These are phyloP conservation scores for Oligia strigilis DNA, from an alignment of 2,888 invertebrate species.

Conservation along the genomic window DNA sequence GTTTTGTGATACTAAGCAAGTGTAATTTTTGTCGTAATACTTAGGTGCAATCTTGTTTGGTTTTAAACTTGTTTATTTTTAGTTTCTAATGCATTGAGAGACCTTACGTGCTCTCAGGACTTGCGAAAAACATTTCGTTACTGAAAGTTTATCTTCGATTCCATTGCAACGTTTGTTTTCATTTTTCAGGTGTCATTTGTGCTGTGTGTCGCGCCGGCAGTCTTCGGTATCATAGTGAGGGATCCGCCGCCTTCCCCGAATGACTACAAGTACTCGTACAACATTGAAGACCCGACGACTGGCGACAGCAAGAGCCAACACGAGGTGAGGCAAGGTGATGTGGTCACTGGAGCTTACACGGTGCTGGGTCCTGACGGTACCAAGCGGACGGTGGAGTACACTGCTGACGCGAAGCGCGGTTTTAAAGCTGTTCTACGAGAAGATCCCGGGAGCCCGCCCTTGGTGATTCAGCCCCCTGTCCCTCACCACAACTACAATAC, in stretches of 20 bases:
- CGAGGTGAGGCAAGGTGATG: constrained; percentile 82
- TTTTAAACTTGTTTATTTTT: constrained; percentile 39
- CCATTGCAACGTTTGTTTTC: constrained; percentile 34
- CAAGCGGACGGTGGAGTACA: constrained; percentile 86
- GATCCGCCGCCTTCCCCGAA: constrained; percentile 81
- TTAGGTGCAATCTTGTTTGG: background rate
- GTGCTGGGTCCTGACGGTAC: constrained; percentile 87
- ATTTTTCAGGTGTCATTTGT: constrained; percentile 70
- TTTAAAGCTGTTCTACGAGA: constrained; percentile 89
- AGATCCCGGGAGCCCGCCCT: constrained; percentile 76
- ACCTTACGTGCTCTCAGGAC: constrained; percentile 21
- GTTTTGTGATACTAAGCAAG: constrained; percentile 15
- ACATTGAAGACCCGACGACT: constrained; percentile 89
- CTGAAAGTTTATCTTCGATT: constrained; percentile 8
- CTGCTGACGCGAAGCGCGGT: constrained; percentile 88
- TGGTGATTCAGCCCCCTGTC: constrained; percentile 24
- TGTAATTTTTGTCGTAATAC: constrained; percentile 11
- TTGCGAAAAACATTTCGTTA: constrained; percentile 31
- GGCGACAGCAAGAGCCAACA: constrained; percentile 87
- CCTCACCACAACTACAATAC: constrained; percentile 30
- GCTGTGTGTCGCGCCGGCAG: constrained; percentile 72
- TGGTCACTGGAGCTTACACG: constrained; percentile 84
- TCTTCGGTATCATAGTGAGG: constrained; percentile 81
- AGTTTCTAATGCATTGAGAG: constrained; percentile 21
- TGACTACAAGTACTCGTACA: constrained; percentile 87